These are phyloP conservation scores for Cyprinodon diabolis DNA, from an alignment of 2,797 vertebrate genomes.

Conservation along the genomic window DNA sequence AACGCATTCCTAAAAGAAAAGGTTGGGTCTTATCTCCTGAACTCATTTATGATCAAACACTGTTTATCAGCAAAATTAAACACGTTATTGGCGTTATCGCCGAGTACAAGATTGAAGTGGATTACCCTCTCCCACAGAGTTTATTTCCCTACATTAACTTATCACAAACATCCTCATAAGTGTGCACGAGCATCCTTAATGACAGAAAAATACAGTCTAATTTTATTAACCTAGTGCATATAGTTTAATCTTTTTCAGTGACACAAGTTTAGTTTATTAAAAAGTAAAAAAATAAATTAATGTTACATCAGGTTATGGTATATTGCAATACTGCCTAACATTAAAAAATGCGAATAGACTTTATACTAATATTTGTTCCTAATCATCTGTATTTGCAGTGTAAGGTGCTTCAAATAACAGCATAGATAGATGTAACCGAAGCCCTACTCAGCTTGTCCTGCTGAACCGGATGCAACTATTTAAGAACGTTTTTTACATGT, in stretches of 20 bases:
- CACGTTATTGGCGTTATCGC: slow-evolving; percentile 20
- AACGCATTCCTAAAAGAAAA: background rate
- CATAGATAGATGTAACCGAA: background rate
- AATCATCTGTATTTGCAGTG: background rate
- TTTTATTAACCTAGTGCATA: background rate
- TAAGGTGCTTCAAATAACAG: background rate
- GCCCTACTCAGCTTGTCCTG: background rate
- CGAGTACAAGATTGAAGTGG: background rate
- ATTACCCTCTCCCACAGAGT: background rate
- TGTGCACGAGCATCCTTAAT: background rate
- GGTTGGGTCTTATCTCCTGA: slow-evolving; percentile 28
- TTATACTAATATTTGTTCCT: background rate
- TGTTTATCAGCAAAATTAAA: slow-evolving; percentile 27
- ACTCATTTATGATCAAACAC: slow-evolving; percentile 24
- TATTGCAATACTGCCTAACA: background rate
- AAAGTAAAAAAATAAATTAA: background rate
- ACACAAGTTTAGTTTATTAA: background rate
- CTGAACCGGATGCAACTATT: background rate
- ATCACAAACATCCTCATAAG: background rate
- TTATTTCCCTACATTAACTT: background rate
- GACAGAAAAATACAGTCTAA: background rate
- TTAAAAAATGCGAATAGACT: background rate
- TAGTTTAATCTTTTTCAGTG: background rate
- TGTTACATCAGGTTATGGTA: background rate
- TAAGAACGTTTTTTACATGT: slow-evolving; percentile 9